These are phyloP conservation scores for Lasius fuliginosus DNA, from an alignment of 2,888 invertebrate genomes.

Conservation along the genomic window DNA sequence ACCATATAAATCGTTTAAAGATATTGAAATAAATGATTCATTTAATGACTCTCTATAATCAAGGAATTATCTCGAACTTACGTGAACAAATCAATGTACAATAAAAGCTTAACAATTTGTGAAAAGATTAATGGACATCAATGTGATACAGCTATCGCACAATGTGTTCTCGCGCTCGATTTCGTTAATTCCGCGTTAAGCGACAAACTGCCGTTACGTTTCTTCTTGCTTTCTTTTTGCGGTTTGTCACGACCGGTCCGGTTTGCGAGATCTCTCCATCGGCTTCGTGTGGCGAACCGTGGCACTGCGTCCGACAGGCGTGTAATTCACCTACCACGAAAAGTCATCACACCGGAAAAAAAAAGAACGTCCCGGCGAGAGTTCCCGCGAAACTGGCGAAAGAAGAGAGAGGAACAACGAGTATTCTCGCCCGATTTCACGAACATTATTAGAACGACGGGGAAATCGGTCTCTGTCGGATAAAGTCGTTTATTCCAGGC, in stretches of 20 bases:
- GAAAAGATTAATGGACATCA: neutral
- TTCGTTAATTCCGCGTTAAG: constrained; percentile 75
- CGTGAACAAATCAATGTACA: neutral
- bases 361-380: constrained; percentile 74
- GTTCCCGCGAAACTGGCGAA: constrained; percentile 57
- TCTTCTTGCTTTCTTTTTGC: constrained; percentile 32
- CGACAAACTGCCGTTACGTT: constrained; percentile 70
- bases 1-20: neutral
- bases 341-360: constrained; percentile 80
- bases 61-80: neutral
- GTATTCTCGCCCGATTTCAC: constrained; percentile 60
- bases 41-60: neutral
- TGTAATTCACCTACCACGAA: constrained; percentile 83
- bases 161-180: constrained; percentile 74
- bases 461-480: constrained; percentile 39
- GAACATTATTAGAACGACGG: constrained; percentile 44
- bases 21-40: neutral
- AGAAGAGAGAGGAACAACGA: constrained; percentile 46
- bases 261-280: constrained; percentile 46
- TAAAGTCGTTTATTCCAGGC: constrained; percentile 22
- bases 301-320: constrained; percentile 83
- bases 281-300: constrained; percentile 62
- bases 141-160: constrained; percentile 60
- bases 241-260: constrained; percentile 50
- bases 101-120: neutral